Percentiles rank a stretch among this genome's conserved stretches.
Conservation (phyloP, 2,888 invertebrate species). For the Odontocolon sp. region DNA sequence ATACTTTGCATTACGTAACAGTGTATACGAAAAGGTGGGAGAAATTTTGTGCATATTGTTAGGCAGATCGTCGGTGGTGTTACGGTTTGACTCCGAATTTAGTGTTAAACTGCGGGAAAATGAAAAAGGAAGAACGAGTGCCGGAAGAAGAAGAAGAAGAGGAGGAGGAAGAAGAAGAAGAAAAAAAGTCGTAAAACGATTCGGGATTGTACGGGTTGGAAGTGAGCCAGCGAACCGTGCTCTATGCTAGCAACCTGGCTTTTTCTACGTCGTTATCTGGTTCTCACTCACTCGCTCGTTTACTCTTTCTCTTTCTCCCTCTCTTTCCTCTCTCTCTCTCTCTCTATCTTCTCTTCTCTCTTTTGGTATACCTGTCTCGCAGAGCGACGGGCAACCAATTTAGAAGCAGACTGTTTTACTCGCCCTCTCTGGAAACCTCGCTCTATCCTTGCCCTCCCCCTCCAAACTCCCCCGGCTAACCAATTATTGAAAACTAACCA, state of each 20-base stretch:
- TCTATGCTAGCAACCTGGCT: conserved; percentile 35
- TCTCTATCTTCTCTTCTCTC: conserved; percentile 27
- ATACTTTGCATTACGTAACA: background rate
- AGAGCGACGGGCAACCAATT: conserved; percentile 60
- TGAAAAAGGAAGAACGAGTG: too few species aligned
- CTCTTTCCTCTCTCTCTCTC: background rate
- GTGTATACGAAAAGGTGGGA: background rate
- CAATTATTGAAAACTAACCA: conserved; percentile 63
- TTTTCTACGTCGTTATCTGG: background rate
- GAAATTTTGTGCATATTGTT: conserved; percentile 48
- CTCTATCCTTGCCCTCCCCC: background rate
- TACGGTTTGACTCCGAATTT: conserved; percentile 51
- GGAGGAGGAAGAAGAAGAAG: conserved; percentile 16
- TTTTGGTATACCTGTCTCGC: conserved; percentile 52
- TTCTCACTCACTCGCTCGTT: background rate
- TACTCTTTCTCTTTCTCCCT: background rate
- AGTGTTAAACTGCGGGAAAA: conserved; percentile 56
- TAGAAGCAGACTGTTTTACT: conserved; percentile 58
- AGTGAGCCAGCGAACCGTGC: conserved; percentile 53
- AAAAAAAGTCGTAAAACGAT: conserved; percentile 57
- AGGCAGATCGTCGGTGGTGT: conserved; percentile 54
- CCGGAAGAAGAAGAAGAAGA: conserved; percentile 12
- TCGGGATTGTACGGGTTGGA: conserved; percentile 56
- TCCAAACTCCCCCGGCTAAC: conserved; percentile 41
- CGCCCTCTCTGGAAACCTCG: conserved; percentile 16